Conservation (phyloP, 2,797 vertebrate species). For the Mus minutoides region DNA sequence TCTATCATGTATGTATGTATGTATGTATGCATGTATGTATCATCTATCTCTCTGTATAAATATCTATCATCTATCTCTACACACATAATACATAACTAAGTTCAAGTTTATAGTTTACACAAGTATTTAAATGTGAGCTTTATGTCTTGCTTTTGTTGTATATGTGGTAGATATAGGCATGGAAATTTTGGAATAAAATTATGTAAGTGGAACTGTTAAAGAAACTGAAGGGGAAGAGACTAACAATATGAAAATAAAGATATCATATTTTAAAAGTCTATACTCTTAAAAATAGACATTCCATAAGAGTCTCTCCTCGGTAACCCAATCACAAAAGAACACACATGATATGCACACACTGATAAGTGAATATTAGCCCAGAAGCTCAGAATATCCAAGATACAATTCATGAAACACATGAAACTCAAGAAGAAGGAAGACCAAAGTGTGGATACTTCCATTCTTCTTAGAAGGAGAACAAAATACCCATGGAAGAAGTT, state of each 20-base stretch:
- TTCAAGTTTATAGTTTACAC: not conserved
- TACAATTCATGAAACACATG: too few species aligned
- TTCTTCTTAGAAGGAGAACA: too few species aligned
- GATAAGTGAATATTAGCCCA: too few species aligned
- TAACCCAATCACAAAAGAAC: too few species aligned
- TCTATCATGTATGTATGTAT: too few species aligned
- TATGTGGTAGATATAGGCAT: not conserved
- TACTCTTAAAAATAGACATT: not conserved
- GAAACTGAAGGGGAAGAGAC: not conserved
- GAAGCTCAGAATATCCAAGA: too few species aligned
- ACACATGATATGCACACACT: too few species aligned
- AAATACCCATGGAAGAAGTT: too few species aligned
- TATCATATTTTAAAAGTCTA: not conserved
- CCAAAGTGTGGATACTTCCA: too few species aligned
- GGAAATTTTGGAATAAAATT: not conserved
- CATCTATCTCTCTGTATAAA: not conserved
- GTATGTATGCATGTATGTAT: too few species aligned
- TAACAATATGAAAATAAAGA: not conserved
- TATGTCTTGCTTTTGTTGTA: conserved; percentile 19
- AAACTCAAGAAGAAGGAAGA: too few species aligned
- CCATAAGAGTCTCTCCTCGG: not conserved
- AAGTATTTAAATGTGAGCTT: conserved; percentile 1
- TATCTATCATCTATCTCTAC: not conserved
- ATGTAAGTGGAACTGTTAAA: conserved; percentile 20
- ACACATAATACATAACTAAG: not conserved